These are phyloP conservation scores for Pterobdella sp. DNA, from an alignment of 2,888 invertebrate genomes.

Conservation along the genomic window DNA sequence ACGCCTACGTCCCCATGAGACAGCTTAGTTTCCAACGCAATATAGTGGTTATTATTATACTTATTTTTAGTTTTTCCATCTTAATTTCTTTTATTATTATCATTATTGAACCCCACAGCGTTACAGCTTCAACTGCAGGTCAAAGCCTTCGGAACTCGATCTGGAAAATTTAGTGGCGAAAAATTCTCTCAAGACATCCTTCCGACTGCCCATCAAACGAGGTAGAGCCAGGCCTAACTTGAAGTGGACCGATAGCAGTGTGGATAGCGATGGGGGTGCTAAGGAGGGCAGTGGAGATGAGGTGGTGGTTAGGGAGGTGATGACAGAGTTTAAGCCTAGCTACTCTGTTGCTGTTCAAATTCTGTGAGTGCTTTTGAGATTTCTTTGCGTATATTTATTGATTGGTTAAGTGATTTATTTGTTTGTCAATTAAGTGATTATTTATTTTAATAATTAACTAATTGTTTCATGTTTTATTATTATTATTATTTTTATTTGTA, in stretches of 20 bases:
- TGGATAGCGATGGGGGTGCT: background rate
- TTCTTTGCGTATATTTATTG: conserved; percentile 5
- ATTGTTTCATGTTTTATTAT: too few relatives aligned
- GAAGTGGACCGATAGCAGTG: background rate
- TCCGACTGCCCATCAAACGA: background rate
- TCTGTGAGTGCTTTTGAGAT: conserved; percentile 16
- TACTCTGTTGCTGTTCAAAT: conserved; percentile 14
- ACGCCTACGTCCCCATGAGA: background rate
- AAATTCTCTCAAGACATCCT: background rate
- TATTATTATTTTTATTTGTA: too few relatives aligned
- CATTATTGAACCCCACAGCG: background rate
- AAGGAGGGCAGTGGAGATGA: background rate
- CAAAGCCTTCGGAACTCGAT: background rate
- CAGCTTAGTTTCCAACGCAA: background rate
- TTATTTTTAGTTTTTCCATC: background rate
- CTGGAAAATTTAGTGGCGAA: background rate
- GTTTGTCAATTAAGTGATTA: too few relatives aligned
- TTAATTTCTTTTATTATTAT: background rate
- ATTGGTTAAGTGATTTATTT: too few relatives aligned
- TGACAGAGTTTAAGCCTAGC: conserved; percentile 17
- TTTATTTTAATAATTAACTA: too few relatives aligned
- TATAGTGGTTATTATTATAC: background rate
- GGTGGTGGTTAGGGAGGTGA: background rate
- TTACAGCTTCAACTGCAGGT: background rate
- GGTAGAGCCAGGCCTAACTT: background rate